Evolutionary conservation across 2,888 invertebrate genomes (phyloP).

Genomic region (Pristionchus entomophagus): DNA sequence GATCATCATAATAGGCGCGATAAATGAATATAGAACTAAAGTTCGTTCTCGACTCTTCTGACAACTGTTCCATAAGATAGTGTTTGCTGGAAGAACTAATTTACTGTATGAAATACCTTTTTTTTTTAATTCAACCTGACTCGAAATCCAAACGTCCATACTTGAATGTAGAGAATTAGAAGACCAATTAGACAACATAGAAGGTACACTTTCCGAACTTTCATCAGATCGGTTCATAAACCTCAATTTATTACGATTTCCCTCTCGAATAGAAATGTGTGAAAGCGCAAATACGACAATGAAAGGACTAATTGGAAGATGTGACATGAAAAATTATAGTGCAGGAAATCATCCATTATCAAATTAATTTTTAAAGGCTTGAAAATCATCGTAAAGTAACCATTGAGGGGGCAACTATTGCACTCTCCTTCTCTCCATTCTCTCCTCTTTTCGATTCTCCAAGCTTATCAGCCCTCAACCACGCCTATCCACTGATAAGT

Average conservation of each 20-base stretch:
- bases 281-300: too few relatives aligned
- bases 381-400: neutral
- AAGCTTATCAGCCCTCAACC: slow-evolving; percentile 2
- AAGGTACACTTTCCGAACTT: neutral
- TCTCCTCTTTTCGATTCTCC: neutral
- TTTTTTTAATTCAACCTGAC: neutral
- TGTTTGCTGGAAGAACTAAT: neutral
- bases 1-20: slow-evolving; percentile 4
- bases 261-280: too few relatives aligned
- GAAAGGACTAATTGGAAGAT: too few relatives aligned
- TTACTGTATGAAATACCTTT: neutral
- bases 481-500: slow-evolving; percentile 4
- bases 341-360: too few relatives aligned
- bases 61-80: neutral
- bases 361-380: too few relatives aligned
- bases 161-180: neutral
- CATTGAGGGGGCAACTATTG: neutral
- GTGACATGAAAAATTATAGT: too few relatives aligned
- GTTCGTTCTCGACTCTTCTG: neutral
- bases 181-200: neutral
- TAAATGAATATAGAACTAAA: neutral
- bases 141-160: neutral
- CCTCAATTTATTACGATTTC: neutral
- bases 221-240: neutral
- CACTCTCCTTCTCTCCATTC: neutral